Evolutionary conservation across 2,888 invertebrate species (phyloP).

Genomic region (Antitype chi): DNA sequence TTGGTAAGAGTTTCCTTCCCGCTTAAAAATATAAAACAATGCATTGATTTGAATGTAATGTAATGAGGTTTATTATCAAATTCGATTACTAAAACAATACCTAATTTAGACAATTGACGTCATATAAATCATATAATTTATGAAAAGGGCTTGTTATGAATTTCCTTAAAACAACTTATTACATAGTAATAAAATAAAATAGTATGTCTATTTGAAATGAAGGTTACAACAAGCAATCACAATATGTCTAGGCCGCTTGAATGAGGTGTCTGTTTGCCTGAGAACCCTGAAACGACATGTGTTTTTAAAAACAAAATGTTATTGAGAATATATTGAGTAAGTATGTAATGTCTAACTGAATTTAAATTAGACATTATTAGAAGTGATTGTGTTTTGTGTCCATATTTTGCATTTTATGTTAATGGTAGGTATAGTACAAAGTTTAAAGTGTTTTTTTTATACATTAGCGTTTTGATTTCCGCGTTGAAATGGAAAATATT

Average conservation of each 20-base stretch:
- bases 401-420: neutral
- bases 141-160: neutral
- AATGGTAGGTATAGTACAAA: neutral
- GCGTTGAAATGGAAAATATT: neutral
- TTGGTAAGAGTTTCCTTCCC: neutral
- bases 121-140: neutral
- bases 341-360: neutral
- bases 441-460: slow-evolving; percentile 3
- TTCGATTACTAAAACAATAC: neutral
- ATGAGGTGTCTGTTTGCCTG: slow-evolving; percentile 12
- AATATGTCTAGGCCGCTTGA: slow-evolving; percentile 9
- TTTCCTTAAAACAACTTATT: slow-evolving; percentile 5
- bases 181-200: neutral
- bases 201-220: slow-evolving; percentile 5
- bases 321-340: neutral
- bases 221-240: slow-evolving; percentile 28
- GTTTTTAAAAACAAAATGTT: slow-evolving; percentile 6
- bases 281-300: slow-evolving; percentile 18
- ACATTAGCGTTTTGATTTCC: neutral
- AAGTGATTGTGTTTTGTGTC: neutral
- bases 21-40: neutral
- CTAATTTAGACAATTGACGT: neutral
- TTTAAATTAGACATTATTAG: slow-evolving; percentile 9
- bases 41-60: neutral
- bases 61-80: neutral